Conservation (phyloP, 1,140 invertebrate genomes). For the Sinonovacula constricta region DNA sequence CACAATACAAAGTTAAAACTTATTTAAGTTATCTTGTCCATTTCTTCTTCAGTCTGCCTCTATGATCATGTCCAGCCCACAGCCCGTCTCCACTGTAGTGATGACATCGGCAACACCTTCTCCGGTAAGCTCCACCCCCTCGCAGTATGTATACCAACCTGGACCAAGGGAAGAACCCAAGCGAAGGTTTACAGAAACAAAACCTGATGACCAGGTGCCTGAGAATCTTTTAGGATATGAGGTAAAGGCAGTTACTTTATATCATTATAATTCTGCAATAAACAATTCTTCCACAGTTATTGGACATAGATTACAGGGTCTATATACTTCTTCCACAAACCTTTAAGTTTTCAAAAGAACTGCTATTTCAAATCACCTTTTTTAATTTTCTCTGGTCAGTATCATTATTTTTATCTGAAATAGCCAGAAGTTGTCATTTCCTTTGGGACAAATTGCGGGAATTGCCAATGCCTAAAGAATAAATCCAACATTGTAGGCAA, state of each 20-base stretch:
- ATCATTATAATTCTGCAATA: background rate
- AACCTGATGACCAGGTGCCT: slow-evolving; percentile 74
- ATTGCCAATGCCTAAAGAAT: no score
- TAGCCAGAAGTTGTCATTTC: no score
- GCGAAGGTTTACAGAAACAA: slow-evolving; percentile 75
- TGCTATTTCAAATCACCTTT: no score
- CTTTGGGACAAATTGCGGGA: no score
- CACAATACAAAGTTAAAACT: background rate
- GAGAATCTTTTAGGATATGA: slow-evolving; percentile 77
- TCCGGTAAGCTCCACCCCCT: slow-evolving; percentile 47
- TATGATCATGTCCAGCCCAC: slow-evolving; percentile 23
- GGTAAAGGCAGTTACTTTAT: slow-evolving; percentile 58
- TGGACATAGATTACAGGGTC: background rate
- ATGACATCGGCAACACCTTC: slow-evolving; percentile 41
- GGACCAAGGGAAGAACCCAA: slow-evolving; percentile 63
- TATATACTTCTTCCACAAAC: background rate
- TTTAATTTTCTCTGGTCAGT: no score
- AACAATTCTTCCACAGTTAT: background rate
- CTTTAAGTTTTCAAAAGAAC: no score
- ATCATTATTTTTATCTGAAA: no score
- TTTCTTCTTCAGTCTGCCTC: slow-evolving; percentile 2
- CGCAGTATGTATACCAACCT: slow-evolving; percentile 51
- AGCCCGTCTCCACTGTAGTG: slow-evolving; percentile 1
- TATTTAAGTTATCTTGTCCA: background rate
- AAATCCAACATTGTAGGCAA: no score